Evolutionary conservation across 2,113 vertebrate genomes (phyloP).

Genomic region (Prunella himalayana): DNA sequence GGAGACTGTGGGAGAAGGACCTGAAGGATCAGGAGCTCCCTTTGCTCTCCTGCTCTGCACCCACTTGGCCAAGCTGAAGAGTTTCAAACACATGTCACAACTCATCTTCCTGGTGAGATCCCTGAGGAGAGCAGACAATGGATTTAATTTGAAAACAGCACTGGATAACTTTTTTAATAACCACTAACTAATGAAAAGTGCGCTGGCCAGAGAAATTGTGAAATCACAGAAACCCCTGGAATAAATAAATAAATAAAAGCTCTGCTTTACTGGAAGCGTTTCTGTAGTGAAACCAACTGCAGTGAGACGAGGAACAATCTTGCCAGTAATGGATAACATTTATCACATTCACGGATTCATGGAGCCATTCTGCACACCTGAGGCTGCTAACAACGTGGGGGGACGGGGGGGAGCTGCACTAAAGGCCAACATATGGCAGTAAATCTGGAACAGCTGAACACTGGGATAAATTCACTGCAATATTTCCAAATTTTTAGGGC

Average conservation of each 20-base stretch:
- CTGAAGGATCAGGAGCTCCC: background rate
- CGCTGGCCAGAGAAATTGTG: background rate
- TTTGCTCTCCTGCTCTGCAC: background rate
- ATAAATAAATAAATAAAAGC: background rate
- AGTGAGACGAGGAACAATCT: background rate
- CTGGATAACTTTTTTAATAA: background rate
- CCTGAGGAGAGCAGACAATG: background rate
- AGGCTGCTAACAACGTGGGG: slow-evolving; percentile 11
- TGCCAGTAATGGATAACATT: slow-evolving; percentile 20
- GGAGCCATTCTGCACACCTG: slow-evolving; percentile 32
- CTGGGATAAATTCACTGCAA: background rate
- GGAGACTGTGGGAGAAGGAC: background rate
- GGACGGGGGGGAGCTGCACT: background rate
- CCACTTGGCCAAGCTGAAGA: background rate
- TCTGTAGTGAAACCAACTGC: slow-evolving; percentile 10
- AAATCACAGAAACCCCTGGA: background rate
- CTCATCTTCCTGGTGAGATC: background rate
- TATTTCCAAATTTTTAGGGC: background rate
- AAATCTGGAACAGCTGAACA: slow-evolving; percentile 40
- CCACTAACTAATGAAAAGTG: background rate
- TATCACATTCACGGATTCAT: slow-evolving; percentile 25
- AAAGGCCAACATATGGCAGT: slow-evolving; percentile 39
- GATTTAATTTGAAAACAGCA: background rate
- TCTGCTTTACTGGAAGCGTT: background rate
- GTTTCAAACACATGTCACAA: background rate